Conservation (phyloP, 37 sponge, comb jelly and placozoan genomes). For the Cladorhizidae sp. region DNA sequence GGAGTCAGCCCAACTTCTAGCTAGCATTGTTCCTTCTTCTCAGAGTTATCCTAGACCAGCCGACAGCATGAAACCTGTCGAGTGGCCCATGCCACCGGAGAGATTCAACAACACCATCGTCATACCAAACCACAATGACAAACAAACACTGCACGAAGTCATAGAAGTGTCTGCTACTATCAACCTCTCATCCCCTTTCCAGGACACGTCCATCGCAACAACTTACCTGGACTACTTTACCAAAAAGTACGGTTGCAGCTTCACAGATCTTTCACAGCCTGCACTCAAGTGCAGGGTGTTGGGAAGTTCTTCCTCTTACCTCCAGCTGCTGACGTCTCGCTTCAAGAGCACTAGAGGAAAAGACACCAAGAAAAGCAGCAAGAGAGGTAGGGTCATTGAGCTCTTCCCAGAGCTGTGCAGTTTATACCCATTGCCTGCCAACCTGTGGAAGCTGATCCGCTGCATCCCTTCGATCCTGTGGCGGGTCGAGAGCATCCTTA, state of each 20-base stretch:
- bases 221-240: constrained; percentile 57
- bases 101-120: constrained; percentile 22
- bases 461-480: constrained; percentile 90
- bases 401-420: constrained; percentile 69
- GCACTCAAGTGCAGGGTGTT: constrained; percentile 46
- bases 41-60: too few species aligned
- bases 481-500: constrained; percentile 80
- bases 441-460: constrained; percentile 50
- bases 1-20: background rate
- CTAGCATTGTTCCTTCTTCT: background rate
- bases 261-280: constrained; percentile 54
- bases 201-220: background rate
- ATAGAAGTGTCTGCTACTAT: background rate
- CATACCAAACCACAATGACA: background rate
- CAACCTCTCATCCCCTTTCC: constrained; percentile 39
- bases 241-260: constrained; percentile 36
- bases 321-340: constrained; percentile 60
- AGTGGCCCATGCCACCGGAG: constrained; percentile 37
- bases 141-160: constrained; percentile 36
- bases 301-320: background rate
- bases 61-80: background rate
- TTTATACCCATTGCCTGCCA: constrained; percentile 59
- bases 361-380: constrained; percentile 9
- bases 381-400: background rate
- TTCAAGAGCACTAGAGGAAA: constrained; percentile 49